Percentiles rank a stretch among this genome's conserved stretches.
Conservation (phyloP, 2,113 vertebrate species). For the Callospermophilus lateralis region DNA sequence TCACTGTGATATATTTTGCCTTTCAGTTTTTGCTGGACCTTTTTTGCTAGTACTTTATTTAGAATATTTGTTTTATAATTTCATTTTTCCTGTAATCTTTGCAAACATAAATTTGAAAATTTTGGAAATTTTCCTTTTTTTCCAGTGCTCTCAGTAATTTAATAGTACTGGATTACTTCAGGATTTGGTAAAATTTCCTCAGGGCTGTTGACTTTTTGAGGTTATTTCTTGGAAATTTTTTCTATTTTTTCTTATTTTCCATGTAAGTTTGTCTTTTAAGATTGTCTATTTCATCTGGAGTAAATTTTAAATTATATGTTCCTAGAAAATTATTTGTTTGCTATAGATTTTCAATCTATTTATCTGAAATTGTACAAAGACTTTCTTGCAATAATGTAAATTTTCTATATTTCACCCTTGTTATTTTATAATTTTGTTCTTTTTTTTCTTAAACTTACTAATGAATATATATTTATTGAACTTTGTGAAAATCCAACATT, state of each 20-base stretch:
- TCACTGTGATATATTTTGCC: background rate
- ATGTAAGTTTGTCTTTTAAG: background rate
- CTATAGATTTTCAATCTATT: background rate
- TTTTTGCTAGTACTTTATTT: background rate
- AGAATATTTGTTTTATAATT: background rate
- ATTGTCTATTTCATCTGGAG: background rate
- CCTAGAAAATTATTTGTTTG: background rate
- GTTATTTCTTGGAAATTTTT: background rate
- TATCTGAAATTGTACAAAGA: background rate
- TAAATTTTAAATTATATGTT: background rate
- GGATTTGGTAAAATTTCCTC: background rate
- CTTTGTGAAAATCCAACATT: background rate
- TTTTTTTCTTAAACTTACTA: background rate
- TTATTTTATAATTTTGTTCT: background rate
- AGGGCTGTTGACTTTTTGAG: background rate
- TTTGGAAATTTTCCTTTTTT: background rate
- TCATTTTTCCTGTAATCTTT: background rate
- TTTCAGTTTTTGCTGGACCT: background rate
- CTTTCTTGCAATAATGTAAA: background rate
- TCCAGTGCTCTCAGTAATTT: background rate
- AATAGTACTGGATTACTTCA: background rate
- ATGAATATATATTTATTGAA: background rate
- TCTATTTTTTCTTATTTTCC: background rate
- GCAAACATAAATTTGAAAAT: background rate
- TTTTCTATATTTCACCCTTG: background rate